Conservation (phyloP, 2,888 invertebrate species). For the Capitulum mitella region DNA sequence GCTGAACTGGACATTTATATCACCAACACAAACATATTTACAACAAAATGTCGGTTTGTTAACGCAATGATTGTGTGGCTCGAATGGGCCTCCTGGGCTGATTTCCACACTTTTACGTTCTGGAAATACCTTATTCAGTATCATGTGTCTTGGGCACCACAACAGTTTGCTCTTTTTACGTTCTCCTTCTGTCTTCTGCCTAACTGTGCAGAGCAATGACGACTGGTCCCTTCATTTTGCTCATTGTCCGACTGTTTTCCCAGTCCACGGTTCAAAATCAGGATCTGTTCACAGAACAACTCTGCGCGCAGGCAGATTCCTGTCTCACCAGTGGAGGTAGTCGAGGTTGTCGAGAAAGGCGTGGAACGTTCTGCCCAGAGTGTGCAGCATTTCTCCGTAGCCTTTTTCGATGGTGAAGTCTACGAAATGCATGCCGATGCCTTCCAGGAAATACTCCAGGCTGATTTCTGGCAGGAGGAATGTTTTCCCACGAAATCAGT, state of each 20-base stretch:
- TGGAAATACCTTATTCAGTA: too few relatives aligned
- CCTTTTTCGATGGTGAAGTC: conserved; percentile 29
- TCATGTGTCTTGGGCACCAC: too few relatives aligned
- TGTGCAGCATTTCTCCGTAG: conserved; percentile 29
- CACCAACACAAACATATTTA: neutral
- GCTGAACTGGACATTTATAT: neutral
- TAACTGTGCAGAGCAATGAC: neutral
- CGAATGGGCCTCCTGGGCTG: too few relatives aligned
- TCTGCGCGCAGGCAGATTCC: neutral
- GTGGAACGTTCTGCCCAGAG: conserved; percentile 25
- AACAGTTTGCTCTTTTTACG: too few relatives aligned
- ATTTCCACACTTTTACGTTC: too few relatives aligned
- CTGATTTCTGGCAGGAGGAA: conserved; percentile 8
- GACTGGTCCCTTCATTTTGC: neutral
- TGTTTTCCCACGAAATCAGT: too few relatives aligned
- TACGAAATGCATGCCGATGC: conserved; percentile 28
- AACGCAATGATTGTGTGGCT: neutral
- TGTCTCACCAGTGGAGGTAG: conserved; percentile 29
- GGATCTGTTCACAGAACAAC: neutral
- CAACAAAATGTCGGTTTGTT: neutral
- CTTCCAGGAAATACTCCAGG: conserved; percentile 26
- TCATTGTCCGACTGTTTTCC: neutral
- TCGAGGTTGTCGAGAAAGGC: conserved; percentile 31
- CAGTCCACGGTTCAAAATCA: neutral
- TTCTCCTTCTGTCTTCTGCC: too few relatives aligned